phyloP scores from a whole-genome alignment of 2,888 invertebrate species.

The Abscondita cerata region DNA sequence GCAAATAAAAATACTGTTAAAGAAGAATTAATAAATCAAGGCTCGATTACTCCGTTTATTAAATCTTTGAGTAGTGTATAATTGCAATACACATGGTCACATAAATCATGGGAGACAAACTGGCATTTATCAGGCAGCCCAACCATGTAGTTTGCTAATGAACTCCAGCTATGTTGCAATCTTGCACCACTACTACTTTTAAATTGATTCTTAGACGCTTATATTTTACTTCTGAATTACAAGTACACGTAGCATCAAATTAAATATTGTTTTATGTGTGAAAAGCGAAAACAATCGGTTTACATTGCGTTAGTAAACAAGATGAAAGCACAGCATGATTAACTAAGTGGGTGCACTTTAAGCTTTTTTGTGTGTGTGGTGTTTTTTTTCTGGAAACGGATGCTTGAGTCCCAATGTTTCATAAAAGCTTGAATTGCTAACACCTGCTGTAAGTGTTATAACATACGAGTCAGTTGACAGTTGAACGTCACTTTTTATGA shows the following conservation, averaged over 20 bases:
- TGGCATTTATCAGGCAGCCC: conserved; percentile 51
- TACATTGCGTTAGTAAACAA: background rate
- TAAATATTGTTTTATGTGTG: background rate
- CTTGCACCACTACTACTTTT: conserved; percentile 30
- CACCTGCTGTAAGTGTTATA: conserved; percentile 44
- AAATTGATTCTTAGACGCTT: conserved; percentile 28
- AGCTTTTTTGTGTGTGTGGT: conserved; percentile 44
- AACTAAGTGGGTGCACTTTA: conserved; percentile 21
- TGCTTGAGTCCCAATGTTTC: conserved; percentile 51
- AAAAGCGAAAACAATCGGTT: background rate
- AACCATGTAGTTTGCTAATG: conserved; percentile 50
- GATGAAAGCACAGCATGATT: conserved; percentile 6
- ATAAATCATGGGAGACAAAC: conserved; percentile 55
- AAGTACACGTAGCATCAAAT: conserved; percentile 16
- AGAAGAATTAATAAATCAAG: conserved; percentile 49
- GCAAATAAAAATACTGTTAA: conserved; percentile 3
- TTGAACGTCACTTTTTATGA: conserved; percentile 32
- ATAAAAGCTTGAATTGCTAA: conserved; percentile 41
- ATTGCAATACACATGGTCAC: conserved; percentile 55
- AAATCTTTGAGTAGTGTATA: conserved; percentile 57
- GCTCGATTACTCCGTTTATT: conserved; percentile 58
- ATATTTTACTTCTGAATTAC: conserved; percentile 24
- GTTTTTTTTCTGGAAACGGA: conserved; percentile 46
- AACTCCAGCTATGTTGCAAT: conserved; percentile 43
- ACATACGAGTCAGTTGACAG: conserved; percentile 32